phyloP scores from a whole-genome alignment of 2,797 vertebrate genomes.

The Microcaecilia unicolor region DNA sequence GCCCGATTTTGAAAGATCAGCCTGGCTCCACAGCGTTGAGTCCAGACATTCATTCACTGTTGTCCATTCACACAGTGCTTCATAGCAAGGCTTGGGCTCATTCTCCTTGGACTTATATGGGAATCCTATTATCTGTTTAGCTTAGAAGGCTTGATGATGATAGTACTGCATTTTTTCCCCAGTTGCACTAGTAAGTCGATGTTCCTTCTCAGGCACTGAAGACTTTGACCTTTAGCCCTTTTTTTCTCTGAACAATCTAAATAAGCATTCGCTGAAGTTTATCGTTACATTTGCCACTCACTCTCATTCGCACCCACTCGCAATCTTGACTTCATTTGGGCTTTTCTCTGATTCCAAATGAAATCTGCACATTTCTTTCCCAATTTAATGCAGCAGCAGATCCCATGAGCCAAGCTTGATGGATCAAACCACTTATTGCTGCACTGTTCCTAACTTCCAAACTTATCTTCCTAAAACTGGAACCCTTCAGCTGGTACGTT shows the following conservation, averaged over 20 bases:
- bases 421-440: slow-evolving; percentile 98
- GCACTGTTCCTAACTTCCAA: slow-evolving; percentile 94
- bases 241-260: slow-evolving; percentile 86
- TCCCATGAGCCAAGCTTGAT: slow-evolving; percentile 99
- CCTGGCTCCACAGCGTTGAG: slow-evolving; percentile 76
- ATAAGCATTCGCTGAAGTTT: slow-evolving; percentile 87
- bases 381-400: slow-evolving; percentile 99
- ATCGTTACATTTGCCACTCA: slow-evolving; percentile 98
- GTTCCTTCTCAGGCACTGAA: slow-evolving; percentile 72
- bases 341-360: slow-evolving; percentile 93
- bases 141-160: slow-evolving; percentile 82
- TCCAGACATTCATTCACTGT: slow-evolving; percentile 86
- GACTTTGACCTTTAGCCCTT: slow-evolving; percentile 80
- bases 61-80: slow-evolving; percentile 86
- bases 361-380: slow-evolving; percentile 95
- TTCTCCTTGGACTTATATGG: slow-evolving; percentile 52
- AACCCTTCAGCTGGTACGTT: slow-evolving; percentile 98
- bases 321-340: slow-evolving; percentile 98
- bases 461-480: slow-evolving; percentile 91
- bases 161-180: slow-evolving; percentile 65
- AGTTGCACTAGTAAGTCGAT: slow-evolving; percentile 68
- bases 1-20: slow-evolving; percentile 72
- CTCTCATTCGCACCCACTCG: slow-evolving; percentile 99
- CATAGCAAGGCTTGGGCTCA: slow-evolving; percentile 78
- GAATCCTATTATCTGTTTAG: slow-evolving; percentile 54